Evolutionary conservation across 2,888 invertebrate genomes (phyloP), one percentile per base, ranked within the genome.

Genomic region (Nephrocerus scutellatus): DNA sequence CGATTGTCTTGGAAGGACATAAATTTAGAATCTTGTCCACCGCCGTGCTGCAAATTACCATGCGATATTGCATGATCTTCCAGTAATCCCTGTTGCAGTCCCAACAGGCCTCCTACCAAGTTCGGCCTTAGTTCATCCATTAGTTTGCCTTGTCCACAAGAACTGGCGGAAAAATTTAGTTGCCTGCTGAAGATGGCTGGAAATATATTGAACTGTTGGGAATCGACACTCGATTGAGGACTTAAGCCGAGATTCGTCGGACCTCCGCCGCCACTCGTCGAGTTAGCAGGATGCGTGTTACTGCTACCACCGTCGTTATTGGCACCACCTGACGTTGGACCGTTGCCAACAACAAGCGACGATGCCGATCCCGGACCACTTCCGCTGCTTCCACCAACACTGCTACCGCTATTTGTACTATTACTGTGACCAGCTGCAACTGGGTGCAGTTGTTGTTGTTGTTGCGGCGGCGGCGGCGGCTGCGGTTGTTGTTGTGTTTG

Each of bases 131-230:
- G 71, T 62, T 88, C 88, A 63, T 88, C 88, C 88, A 88, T 88
- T 65, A 87, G 79, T 63, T 85, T 85, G 53, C 80, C 80, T 60
- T 83, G 82, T 19, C 82, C 80, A 60, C 80, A 79, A 42, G 76
- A 76, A 43, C 80, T 77, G 24, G 58, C 57, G 33, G 80, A 79
- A 70, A 88, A 88, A 70, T 88, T 88, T 54, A 89, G 75, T 70
- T 89, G 88, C 48, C 88, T 75, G 73, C 87, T 87, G 70, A 89
- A 89, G 65, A 88, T 88, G 45, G 88, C 88, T 57, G 88, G 88
- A 70, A 89, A 88, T 60, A 89, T 89, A 74, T 88, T 88, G 74
- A 88, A 88, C 49, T 87, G 87, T 65, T 86, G 85, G 49, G 69
- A 67, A 47, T 69, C 69, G 34, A 62, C 65, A 30, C 65, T 65